A percentile compares a stretch with the other conserved stretches of the same genome.
These are phyloP conservation scores for Anorthoa munda DNA, from an alignment of 2,888 invertebrate genomes.

Conservation along the genomic window DNA sequence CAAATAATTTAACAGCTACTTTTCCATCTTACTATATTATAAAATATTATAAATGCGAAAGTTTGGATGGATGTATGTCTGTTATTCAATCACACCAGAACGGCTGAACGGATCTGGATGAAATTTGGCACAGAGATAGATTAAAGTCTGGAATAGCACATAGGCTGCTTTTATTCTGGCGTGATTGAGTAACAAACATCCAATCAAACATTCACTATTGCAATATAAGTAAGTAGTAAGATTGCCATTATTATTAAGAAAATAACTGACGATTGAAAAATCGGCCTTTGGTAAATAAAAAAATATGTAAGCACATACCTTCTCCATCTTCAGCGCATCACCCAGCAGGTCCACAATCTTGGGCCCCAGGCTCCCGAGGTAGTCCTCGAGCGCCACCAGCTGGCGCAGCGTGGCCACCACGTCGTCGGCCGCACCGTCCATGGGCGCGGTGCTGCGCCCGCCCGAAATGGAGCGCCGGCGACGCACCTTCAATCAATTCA, in stretches of 20 bases:
- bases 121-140: no score
- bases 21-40: no score
- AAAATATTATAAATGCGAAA: no score
- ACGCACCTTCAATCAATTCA: constrained; percentile 40
- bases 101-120: not conserved
- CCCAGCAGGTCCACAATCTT: constrained; percentile 94
- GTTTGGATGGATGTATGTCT: no score
- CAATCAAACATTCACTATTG: no score
- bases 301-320: constrained; percentile 79
- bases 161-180: no score
- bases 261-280: not conserved
- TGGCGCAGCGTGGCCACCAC: constrained; percentile 93
- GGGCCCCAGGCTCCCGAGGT: constrained; percentile 96
- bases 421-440: constrained; percentile 81
- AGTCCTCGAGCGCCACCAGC: constrained; percentile 95
- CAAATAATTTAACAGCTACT: no score
- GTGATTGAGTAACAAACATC: no score
- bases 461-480: constrained; percentile 34
- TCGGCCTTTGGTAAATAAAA: not conserved
- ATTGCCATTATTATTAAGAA: no score
- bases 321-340: constrained; percentile 95
- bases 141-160: no score
- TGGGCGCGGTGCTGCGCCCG: constrained; percentile 8
- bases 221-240: no score
- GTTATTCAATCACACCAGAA: no score